Evolutionary conservation across 1,140 invertebrate species (phyloP).

Genomic region (Sycophila sp.): DNA sequence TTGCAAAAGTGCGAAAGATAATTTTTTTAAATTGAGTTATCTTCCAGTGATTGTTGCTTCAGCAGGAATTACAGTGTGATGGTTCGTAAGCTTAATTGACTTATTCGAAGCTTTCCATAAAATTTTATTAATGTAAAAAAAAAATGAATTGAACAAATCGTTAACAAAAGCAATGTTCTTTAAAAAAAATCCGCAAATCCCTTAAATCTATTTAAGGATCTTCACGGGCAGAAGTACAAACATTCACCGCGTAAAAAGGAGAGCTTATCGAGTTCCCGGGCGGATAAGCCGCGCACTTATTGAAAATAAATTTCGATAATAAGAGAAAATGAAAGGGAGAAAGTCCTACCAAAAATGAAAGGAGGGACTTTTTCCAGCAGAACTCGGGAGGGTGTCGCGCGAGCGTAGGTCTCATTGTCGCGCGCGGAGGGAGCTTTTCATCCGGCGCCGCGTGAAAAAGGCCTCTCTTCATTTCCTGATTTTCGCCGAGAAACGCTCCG

Average conservation of each 20-base stretch:
- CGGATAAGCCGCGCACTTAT: background rate
- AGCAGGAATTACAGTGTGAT: no score
- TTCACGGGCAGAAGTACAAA: no score
- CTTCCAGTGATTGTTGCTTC: no score
- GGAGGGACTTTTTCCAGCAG: background rate
- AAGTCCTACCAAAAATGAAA: background rate
- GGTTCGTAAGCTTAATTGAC: no score
- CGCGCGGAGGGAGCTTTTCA: background rate
- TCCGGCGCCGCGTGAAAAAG: background rate
- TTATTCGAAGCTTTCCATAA: no score
- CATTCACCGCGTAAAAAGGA: background rate
- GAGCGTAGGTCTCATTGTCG: background rate
- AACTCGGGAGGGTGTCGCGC: background rate
- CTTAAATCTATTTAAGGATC: no score
- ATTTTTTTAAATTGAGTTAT: no score
- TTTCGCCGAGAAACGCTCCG: slow-evolving; percentile 1
- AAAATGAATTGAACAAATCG: no score
- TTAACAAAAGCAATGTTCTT: no score
- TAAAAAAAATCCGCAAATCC: no score
- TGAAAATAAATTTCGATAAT: slow-evolving; percentile 7
- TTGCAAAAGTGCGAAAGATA: no score
- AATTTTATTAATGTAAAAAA: no score
- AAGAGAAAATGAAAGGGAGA: background rate
- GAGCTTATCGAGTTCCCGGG: background rate
- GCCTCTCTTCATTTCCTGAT: slow-evolving; percentile 27